Conservation (phyloP, 2,113 vertebrate genomes). For the Onychorhynchus coronatus region DNA sequence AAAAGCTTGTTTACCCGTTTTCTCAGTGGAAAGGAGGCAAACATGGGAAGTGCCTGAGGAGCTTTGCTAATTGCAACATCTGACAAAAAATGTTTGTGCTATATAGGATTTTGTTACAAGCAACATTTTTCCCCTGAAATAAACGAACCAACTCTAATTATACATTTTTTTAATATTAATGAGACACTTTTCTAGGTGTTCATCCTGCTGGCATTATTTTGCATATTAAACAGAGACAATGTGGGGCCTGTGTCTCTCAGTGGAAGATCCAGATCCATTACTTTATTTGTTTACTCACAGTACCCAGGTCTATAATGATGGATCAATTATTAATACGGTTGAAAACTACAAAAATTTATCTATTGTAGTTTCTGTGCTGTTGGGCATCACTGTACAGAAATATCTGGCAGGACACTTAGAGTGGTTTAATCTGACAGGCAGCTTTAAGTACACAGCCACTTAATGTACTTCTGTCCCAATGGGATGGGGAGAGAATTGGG, state of each 20-base stretch:
- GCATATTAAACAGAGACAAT: neutral
- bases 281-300: neutral
- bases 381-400: neutral
- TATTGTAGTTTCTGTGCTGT: neutral
- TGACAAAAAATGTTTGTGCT: neutral
- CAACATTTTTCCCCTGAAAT: accelerated
- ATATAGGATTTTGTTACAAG: neutral
- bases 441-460: neutral
- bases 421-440: neutral
- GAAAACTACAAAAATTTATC: neutral
- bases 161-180: neutral
- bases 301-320: neutral
- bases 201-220: neutral
- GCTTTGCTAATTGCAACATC: neutral
- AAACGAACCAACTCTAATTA: neutral
- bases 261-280: neutral
- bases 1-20: neutral
- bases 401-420: neutral
- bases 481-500: neutral
- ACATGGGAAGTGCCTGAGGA: neutral
- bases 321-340: neutral
- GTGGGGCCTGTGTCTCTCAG: neutral
- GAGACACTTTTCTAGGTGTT: neutral
- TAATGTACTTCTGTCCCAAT: neutral
- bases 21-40: neutral